phyloP scores from a whole-genome alignment of 1,140 invertebrate genomes.

The Anoplophora glabripennis region DNA sequence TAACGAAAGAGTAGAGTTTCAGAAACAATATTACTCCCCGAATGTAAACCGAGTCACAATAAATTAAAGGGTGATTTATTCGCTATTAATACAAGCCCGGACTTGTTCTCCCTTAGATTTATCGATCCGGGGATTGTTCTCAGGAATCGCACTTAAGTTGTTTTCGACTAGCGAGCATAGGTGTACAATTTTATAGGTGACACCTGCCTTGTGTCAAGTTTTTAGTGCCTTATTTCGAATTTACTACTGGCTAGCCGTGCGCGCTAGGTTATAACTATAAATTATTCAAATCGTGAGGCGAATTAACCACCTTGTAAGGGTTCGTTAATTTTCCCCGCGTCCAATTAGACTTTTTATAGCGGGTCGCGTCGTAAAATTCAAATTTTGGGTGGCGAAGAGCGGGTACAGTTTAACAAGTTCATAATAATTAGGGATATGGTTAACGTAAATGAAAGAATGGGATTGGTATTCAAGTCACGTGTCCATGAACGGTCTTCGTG shows the following conservation, averaged over 20 bases:
- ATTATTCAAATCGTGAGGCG: too few species aligned
- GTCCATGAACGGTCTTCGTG: too few species aligned
- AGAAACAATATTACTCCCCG: constrained; percentile 2
- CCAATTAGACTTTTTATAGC: too few species aligned
- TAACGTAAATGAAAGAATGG: too few species aligned
- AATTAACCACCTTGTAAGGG: too few species aligned
- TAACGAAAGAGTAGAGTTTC: constrained; percentile 6
- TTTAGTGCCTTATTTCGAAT: constrained; percentile 5
- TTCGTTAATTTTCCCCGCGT: too few species aligned
- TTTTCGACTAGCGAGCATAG: constrained; percentile 10
- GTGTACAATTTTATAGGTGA: constrained; percentile 15
- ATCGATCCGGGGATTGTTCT: constrained; percentile 8
- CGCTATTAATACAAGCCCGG: neutral
- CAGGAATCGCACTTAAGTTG: constrained; percentile 11
- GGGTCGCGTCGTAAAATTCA: too few species aligned
- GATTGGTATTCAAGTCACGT: too few species aligned
- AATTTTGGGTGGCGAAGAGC: too few species aligned
- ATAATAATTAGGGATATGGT: too few species aligned
- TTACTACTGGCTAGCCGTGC: constrained; percentile 3
- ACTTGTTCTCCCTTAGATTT: constrained; percentile 12
- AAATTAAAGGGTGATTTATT: constrained; percentile 10
- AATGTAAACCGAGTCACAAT: neutral
- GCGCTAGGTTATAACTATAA: too few species aligned
- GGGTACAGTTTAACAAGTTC: too few species aligned
- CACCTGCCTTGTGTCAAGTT: constrained; percentile 12